Evolutionary conservation across 2,797 vertebrate genomes (phyloP), one percentile per base, ranked within the genome.

Genomic region (Leptatherina wallacei): DNA sequence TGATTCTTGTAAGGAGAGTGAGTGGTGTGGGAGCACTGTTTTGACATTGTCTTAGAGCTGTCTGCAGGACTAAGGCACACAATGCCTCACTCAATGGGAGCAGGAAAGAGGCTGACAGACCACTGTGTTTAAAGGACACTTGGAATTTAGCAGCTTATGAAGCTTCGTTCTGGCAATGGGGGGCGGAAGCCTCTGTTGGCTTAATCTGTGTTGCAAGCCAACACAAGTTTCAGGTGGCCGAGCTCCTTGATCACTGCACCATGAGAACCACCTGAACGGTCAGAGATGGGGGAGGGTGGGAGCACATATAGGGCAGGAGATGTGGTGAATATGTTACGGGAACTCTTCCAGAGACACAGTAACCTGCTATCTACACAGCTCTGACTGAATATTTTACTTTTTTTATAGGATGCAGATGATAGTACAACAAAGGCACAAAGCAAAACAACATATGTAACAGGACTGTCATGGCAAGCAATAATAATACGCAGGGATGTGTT

Each of bases 221-320:
- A 79, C 87, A 91, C 90, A 91, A 75, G 91, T 94, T 80, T 91
- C 91, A 93, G 91, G 90, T 93, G 92, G 86, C 78, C 69, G 38
- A 87, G 78, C 88, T 73, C 85, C 90, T 89, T 93, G 91, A 93
- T 93, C 89, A 83, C 20, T 75, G 60, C 82, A 84, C 84, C 82
- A 80, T 90, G 91, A 92, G 88, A 89, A 85, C 59, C 85, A 90
- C 87, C 91, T 91, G 87, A 91, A 78, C 32, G 83, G 78, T 73
- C 70, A 62, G 69, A 59, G 67, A 36, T 9, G 71, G 44, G 84
- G 64, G 59, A 67, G 61, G 67, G 35, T 38, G 72, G 69, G 69
- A 60, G 66, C 20, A 33, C 44, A 72, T 52, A 27, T 22, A 1
- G 51, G 40, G 42, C 4, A 29, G 62, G 63, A 66, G 71, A 63